Base-by-base conservation (phyloP, 2,797 vertebrate species). In the Lagodon rhomboides region DNA sequence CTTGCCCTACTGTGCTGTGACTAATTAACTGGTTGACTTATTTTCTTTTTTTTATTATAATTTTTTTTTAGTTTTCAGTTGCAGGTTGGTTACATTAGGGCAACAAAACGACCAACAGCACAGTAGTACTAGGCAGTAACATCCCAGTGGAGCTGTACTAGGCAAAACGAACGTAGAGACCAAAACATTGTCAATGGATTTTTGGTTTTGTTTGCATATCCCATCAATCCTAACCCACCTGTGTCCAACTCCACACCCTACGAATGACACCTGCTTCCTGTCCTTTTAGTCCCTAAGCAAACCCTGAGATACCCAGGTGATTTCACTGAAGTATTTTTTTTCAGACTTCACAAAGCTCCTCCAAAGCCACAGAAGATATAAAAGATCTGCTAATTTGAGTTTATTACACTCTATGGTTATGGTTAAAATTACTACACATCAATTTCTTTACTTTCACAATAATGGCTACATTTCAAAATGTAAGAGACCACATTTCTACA, bases 391-490 rank as follows among this genome's bases (percentile, higher is more conserved):
- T 23, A 22, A 10, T 30, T 34, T 38, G 6, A 47, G 18, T 4
- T 23, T 23, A 72, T 53, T n/a, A 25, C 54, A 66, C 25, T 5
- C 20, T 5, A 22, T 43, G 22, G 25, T 6, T 30, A 30, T 55
- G 44, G 16, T 4, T 53, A 13, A 51, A 60, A 68, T 18, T 13
- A 41, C 47, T 1, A 16, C 18, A 63, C 22, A 16, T 43, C 16
- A 27, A 16, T 55, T 20, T 56, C 43, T 71, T 60, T 12, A 47
- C 27, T 50, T 54, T 25, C 22, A 55, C n/a, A 61, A 53, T 63
- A 50, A 68, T 34, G 23, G 47, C 41, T 44, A 12, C 8, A 66
- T 51, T 72, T 75, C 27, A 68, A 53, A 75, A 64, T 22, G n/a
- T 15, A 64, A 49, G 44, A 66, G 27, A 46, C 0, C 38, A 49